Evolutionary conservation across 2,113 vertebrate species (phyloP).

Genomic region (Setophaga kirtlandii): DNA sequence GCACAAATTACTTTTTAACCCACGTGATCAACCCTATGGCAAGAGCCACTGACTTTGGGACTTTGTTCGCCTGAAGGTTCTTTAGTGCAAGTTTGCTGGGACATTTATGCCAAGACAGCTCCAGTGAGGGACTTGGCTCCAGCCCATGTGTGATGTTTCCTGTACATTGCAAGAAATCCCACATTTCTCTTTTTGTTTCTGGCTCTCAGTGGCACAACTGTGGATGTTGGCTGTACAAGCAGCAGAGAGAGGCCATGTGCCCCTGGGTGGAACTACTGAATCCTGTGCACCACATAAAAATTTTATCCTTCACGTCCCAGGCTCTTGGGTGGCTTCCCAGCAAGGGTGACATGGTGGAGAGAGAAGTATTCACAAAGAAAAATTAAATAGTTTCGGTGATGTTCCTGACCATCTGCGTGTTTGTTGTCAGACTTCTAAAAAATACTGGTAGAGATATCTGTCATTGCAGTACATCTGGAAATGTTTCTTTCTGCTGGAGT

Average conservation of each 20-base stretch:
- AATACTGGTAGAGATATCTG: not conserved
- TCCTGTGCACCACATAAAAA: not conserved
- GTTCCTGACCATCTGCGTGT: constrained; percentile 3
- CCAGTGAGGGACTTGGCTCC: not conserved
- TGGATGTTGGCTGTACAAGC: not conserved
- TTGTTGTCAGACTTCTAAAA: constrained; percentile 39
- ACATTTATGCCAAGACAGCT: not conserved
- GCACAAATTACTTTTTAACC: not conserved
- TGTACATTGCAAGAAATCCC: not conserved
- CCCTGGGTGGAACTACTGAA: not conserved
- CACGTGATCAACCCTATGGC: not conserved
- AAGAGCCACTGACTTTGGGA: not conserved
- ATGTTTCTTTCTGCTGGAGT: not conserved
- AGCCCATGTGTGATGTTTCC: not conserved
- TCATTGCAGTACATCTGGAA: constrained; percentile 35
- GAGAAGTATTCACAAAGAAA: not conserved
- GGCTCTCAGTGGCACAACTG: not conserved
- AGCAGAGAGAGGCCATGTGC: not conserved
- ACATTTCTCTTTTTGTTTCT: not conserved
- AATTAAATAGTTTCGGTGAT: not conserved
- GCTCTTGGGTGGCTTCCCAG: not conserved
- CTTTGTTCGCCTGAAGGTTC: not conserved
- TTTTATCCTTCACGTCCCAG: not conserved
- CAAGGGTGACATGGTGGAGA: not conserved
- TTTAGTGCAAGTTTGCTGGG: not conserved